Evolutionary conservation across 2,888 invertebrate species (phyloP).

Genomic region (Holacanthella duospinosa): DNA sequence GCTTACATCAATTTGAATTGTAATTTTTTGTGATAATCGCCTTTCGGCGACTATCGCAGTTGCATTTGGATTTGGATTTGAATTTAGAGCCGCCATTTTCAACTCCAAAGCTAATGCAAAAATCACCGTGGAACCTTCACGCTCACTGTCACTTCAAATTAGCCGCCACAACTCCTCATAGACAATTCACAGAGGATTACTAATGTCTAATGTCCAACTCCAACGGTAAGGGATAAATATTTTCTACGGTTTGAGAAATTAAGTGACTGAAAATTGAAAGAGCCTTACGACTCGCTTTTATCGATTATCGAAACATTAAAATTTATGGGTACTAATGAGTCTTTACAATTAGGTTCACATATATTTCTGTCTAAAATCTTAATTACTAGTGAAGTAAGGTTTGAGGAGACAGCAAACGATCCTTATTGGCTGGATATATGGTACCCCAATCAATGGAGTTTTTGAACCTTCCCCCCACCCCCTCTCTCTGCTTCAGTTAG

Average conservation of each 20-base stretch:
- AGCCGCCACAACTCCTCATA: background rate
- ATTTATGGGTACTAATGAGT: background rate
- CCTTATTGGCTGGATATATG: no score
- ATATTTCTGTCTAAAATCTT: no score
- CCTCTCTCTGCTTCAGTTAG: no score
- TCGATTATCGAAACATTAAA: background rate
- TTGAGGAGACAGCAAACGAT: no score
- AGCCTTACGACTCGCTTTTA: background rate
- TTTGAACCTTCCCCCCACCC: no score
- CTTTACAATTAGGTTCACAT: no score
- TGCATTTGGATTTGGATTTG: background rate
- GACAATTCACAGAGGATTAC: no score
- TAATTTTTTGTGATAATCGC: background rate
- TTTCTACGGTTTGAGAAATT: background rate
- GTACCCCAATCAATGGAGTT: no score
- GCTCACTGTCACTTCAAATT: background rate
- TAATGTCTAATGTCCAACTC: background rate
- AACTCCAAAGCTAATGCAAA: background rate
- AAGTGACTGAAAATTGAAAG: background rate
- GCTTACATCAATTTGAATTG: conserved; percentile 7
- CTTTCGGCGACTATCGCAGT: background rate
- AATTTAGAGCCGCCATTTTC: background rate
- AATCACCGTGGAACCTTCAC: background rate
- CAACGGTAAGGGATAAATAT: background rate
- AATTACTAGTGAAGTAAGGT: background rate